Evolutionary conservation across 2,888 invertebrate genomes (phyloP), one percentile per base, ranked within the genome.

Genomic region (Boloria euphrosyne): DNA sequence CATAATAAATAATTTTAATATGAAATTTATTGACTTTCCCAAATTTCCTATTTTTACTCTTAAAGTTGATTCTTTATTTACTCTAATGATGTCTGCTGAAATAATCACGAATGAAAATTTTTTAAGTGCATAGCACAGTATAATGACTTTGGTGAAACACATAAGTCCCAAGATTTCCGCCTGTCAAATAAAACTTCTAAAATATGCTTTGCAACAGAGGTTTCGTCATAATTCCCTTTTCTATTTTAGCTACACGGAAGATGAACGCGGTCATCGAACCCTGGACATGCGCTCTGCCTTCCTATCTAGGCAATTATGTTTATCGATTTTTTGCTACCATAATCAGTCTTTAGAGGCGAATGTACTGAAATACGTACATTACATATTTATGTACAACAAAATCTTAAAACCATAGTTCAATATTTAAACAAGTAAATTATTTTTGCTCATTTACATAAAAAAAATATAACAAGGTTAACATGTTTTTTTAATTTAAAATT

Each of bases 241-340:
- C 55, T 86, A 86, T 86, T 86, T 86, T 76, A 79, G 80, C 76
- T 68, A 76, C 75, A 74, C 85, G 85, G 86, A 86, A 85, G 84
- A 78, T 70, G 66, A 69, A 72, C 68, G 65, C 80, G 87, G 86
- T 83, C 83, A 77, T 71, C 73, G 86, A 84, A 81, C 86, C 68
- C 63, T 71, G 72, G 76, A 76, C 77, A 76, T 74, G 72, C 77
- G 76, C 74, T 69, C 72, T 74, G 73, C 73, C 78, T 78, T 76
- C 77, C 76, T 76, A 73, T 73, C 74, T 50, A 50, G 55, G 44
- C 66, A 49, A 68, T 74, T 76, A 76, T 80, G 77, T 78, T 70
- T 69, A 71, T 75, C 68, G 73, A 74, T 74, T 75, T 70, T 71
- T 70, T 66, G 52, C 64, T 62, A 51, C 53, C 50, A 50, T 53